These are phyloP conservation scores for Emydocephalus ijimae DNA, from an alignment of 2,113 vertebrate species.

Conservation along the genomic window DNA sequence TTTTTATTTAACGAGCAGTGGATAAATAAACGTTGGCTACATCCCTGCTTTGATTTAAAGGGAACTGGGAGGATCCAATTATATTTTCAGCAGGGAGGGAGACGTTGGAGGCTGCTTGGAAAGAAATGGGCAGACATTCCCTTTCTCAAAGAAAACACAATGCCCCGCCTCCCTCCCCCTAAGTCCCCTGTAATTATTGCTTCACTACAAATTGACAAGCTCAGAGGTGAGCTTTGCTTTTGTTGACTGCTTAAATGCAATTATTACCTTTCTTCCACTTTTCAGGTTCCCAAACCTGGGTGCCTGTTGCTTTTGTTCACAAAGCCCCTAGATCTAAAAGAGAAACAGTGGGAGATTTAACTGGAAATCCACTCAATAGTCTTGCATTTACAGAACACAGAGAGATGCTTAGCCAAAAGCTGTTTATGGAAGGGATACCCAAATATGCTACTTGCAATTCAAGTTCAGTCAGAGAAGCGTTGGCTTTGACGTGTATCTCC, in stretches of 20 bases:
- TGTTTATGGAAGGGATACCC: constrained; percentile 42
- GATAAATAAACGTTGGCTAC: constrained; percentile 78
- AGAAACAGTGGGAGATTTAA: constrained; percentile 33
- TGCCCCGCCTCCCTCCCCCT: constrained; percentile 55
- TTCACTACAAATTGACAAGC: constrained; percentile 69
- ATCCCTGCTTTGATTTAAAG: constrained; percentile 70
- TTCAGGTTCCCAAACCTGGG: constrained; percentile 57
- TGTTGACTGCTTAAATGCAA: constrained; percentile 72
- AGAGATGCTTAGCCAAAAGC: constrained; percentile 42
- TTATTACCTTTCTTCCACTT: constrained; percentile 76
- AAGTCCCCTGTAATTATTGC: constrained; percentile 65
- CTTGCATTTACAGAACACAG: constrained; percentile 32
- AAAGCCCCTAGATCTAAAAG: constrained; percentile 51
- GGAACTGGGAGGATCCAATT: constrained; percentile 74
- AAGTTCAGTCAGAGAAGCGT: constrained; percentile 32
- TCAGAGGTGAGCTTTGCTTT: constrained; percentile 74
- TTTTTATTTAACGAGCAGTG: constrained; percentile 72
- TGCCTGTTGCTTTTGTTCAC: constrained; percentile 44
- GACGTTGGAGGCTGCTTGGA: background rate
- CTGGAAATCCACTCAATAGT: constrained; percentile 44
- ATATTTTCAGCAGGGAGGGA: constrained; percentile 63
- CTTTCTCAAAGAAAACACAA: constrained; percentile 74
- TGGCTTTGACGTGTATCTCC: background rate
- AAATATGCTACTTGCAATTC: constrained; percentile 49
- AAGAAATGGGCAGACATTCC: constrained; percentile 55